A percentile compares a stretch with the other conserved stretches of the same genome.
Conservation (phyloP, 2,113 vertebrate genomes). For the Oxyruncus cristatus region DNA sequence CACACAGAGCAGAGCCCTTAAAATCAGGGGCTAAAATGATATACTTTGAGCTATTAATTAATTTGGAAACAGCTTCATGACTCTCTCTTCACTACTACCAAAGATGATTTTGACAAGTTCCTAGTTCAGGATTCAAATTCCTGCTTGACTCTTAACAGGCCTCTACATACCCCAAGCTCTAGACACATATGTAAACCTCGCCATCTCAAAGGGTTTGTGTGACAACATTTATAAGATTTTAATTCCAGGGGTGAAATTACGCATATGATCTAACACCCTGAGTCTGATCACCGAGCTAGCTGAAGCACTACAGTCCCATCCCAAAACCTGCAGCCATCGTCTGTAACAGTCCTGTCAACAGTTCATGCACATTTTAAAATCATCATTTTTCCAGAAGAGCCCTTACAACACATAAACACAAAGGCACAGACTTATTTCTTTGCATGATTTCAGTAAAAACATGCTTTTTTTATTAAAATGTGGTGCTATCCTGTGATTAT, state of each 20-base stretch:
- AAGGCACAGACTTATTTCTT: background rate
- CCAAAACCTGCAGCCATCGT: background rate
- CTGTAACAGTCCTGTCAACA: background rate
- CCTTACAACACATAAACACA: background rate
- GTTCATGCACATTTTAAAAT: background rate
- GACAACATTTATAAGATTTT: background rate
- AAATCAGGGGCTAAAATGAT: background rate
- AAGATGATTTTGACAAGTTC: background rate
- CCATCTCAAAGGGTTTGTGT: background rate
- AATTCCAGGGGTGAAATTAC: background rate
- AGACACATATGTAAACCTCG: background rate
- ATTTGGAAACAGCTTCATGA: background rate
- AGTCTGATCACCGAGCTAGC: background rate
- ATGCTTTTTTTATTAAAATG: slow-evolving; percentile 30
- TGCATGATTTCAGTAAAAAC: slow-evolving; percentile 21
- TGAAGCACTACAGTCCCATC: background rate
- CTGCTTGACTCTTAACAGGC: background rate
- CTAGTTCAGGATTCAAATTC: background rate
- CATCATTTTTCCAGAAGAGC: no score
- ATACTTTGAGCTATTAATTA: background rate
- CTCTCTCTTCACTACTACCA: background rate
- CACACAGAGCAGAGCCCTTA: background rate
- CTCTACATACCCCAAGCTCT: background rate
- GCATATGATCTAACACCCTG: background rate
- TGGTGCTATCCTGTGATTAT: background rate